phyloP scores from a whole-genome alignment of 2,113 vertebrate genomes.

The Capreolus pygargus region DNA sequence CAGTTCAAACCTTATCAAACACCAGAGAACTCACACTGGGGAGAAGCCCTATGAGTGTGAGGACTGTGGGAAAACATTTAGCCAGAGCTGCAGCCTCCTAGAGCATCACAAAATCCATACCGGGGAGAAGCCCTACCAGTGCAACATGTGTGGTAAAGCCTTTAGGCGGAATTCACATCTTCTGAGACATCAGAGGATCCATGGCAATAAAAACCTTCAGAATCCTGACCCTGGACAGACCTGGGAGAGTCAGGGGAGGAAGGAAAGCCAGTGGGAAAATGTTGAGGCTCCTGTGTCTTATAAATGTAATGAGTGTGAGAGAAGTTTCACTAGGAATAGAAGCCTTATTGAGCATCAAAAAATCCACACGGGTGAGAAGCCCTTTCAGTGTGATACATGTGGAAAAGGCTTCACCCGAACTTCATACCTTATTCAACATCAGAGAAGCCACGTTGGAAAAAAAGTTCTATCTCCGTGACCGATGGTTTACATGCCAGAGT shows the following conservation, averaged over 20 bases:
- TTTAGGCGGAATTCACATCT: constrained; percentile 65
- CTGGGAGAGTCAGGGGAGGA: neutral
- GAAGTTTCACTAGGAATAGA: constrained; percentile 41
- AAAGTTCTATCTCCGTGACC: neutral
- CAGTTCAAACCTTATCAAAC: constrained; percentile 66
- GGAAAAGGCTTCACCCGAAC: constrained; percentile 65
- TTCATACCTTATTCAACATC: constrained; percentile 58
- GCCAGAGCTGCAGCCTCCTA: constrained; percentile 61
- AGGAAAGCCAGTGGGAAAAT: neutral
- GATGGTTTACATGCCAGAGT: neutral
- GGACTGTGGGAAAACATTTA: constrained; percentile 62
- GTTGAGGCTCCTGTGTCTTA: neutral
- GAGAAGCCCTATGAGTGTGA: constrained; percentile 66
- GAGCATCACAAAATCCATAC: constrained; percentile 65
- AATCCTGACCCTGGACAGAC: neutral
- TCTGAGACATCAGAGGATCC: constrained; percentile 58
- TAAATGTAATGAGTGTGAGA: constrained; percentile 54
- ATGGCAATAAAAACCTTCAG: neutral
- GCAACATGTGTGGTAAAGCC: constrained; percentile 35
- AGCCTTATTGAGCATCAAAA: constrained; percentile 64
- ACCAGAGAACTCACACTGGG: constrained; percentile 66
- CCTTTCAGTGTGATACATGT: constrained; percentile 50
- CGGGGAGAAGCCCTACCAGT: constrained; percentile 53
- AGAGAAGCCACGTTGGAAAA: constrained; percentile 38
- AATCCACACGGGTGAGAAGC: constrained; percentile 64